Evolutionary conservation across 2,888 invertebrate species (phyloP), one percentile per base, ranked within the genome.

Genomic region (Corbicula japonica): DNA sequence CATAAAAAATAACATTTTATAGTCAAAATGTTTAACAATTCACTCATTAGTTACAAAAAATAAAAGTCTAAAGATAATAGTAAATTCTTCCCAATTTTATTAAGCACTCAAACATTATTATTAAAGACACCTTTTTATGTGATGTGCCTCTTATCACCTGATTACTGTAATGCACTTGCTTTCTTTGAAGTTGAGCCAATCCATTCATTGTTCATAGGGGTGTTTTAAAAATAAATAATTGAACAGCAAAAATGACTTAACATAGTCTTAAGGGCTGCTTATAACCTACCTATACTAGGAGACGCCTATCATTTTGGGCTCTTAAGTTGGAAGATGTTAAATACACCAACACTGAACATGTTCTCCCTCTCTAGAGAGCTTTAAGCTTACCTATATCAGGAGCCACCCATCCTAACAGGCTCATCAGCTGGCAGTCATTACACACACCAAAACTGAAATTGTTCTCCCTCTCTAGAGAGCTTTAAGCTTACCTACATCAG

Each of bases 381-480:
- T 26, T 23, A 30, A 15, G 35, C 32, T 52, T 60, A 83, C 83
- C 84, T 72, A 68, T 44, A 28, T 73, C 85, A 10, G 91, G 89
- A 15, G 90, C 97, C 60, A 99, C 95, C 97, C 98, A 99, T 4
- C 98, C 98, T 6, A 99, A 95, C 32, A 98, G 94, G 5, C 96
- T 97, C 97, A 99, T 97, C 83, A 99, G 94, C 92, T 99, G 99
- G 91, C 99, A 99, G 0, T 99, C 99, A 93, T 99, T 99, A 92
- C 99, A 99, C n/a, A 99, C 97, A 35, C 99, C 99, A 84, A 99
- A 95, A 65, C 98, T 98, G 93, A 99, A 99, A n/a, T n/a, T n/a
- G n/a, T n/a, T n/a, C n/a, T n/a, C n/a, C n/a, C n/a, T n/a, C n/a
- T n/a, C n/a, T n/a, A n/a, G n/a, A n/a, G n/a, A n/a, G n/a, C 2